Evolutionary conservation across 2,113 vertebrate genomes (phyloP).

Genomic region (Serilophus lunatus): DNA sequence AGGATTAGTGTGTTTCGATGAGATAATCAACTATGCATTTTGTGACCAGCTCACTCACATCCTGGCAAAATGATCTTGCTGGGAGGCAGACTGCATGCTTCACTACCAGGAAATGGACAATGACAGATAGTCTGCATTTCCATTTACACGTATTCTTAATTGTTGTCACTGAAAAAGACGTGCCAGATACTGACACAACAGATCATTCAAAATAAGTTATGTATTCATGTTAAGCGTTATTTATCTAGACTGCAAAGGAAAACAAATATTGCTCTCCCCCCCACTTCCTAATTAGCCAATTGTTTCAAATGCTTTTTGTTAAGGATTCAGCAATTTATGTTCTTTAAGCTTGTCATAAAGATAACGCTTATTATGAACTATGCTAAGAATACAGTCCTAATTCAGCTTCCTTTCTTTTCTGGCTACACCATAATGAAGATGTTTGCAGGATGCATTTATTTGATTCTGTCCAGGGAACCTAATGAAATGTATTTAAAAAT

Average conservation of each 20-base stretch:
- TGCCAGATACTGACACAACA: constrained; percentile 69
- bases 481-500: constrained; percentile 58
- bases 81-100: constrained; percentile 53
- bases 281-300: constrained; percentile 69
- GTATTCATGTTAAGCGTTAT: constrained; percentile 66
- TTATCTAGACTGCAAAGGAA: constrained; percentile 67
- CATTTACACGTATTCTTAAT: constrained; percentile 63
- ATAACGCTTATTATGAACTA: constrained; percentile 63
- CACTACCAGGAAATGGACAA: constrained; percentile 61
- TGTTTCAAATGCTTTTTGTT: constrained; percentile 70
- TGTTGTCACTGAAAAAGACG: constrained; percentile 63
- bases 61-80: constrained; percentile 39
- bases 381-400: constrained; percentile 57
- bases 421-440: constrained; percentile 56
- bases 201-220: constrained; percentile 71
- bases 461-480: constrained; percentile 49
- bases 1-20: constrained; percentile 62
- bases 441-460: constrained; percentile 60
- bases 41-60: constrained; percentile 46
- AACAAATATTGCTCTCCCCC: constrained; percentile 71
- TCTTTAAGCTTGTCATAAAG: constrained; percentile 68
- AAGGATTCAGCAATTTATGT: constrained; percentile 64
- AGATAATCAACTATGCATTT: constrained; percentile 64
- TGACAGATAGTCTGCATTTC: constrained; percentile 66
- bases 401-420: constrained; percentile 49